Base-by-base conservation (phyloP, 2,888 invertebrate genomes). In the Terebella lapidaria region DNA sequence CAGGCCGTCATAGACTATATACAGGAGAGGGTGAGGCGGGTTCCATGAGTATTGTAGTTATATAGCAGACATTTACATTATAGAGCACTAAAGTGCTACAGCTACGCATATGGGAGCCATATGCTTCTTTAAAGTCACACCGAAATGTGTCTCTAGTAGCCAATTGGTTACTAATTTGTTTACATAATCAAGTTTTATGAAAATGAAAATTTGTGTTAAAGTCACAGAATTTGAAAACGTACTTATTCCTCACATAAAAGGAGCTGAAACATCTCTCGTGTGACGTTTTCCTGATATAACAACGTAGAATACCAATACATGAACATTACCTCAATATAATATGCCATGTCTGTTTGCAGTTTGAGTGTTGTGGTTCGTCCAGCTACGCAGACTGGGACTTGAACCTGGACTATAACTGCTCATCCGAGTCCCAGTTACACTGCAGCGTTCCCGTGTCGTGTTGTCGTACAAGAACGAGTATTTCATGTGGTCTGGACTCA, bases 361-460 rank as follows among this genome's bases (percentile, higher is more conserved):
- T 67, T 55, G 42, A 56, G 22, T 72, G 72, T 54, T 72, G 72
- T 59, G 72, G 71, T 0, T 69, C 65, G 1, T 53, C 58, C 26
- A 64, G 62, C n/a, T 72, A 64, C 60, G 53, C 58, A 15, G 72
- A 72, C 69, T 72, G 72, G 72, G 70, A 72, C 26, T 47, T 56
- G 42, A 70, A 68, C 55, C 54, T 56, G 0, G 61, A 64, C 54
- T 70, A 63, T 62, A 71, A 71, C 64, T 71, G 72, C 45, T 69
- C 67, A 45, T 66, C 64, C 5, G 49, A 54, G 1, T 42, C 62
- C 18, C 27, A 52, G 45, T 59, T 64, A 28, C 49, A 56, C 35
- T 72, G 72, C 54, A 70, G 70, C 1, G 70, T 70, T 5, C 72
- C 72, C 5, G 56, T 56, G 18, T 70, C 72, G 28, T 72, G 72